A percentile compares a stretch with the other conserved stretches of the same genome.
phyloP scores from a whole-genome alignment of 2,113 vertebrate species.

The Lepus timidus region DNA sequence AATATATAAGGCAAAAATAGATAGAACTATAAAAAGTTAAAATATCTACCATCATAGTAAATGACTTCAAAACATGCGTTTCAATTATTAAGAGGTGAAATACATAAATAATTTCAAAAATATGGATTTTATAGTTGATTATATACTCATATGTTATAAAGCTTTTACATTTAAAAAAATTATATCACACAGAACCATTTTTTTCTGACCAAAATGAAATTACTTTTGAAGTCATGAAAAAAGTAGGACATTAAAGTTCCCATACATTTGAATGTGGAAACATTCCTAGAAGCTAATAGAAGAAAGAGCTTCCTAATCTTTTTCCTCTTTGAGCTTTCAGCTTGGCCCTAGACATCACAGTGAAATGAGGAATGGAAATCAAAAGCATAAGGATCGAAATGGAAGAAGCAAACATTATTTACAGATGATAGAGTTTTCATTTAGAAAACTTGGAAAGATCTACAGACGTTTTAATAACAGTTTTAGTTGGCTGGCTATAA shows the following conservation, averaged over 20 bases:
- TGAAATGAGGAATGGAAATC: conserved; percentile 8
- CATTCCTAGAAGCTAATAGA: not conserved
- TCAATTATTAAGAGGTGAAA: not conserved
- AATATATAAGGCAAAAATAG: not conserved
- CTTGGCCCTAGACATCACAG: not conserved
- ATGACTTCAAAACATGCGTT: not conserved
- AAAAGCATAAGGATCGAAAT: not conserved
- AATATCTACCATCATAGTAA: not conserved
- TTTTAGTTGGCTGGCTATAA: not conserved
- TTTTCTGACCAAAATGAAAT: conserved; percentile 40
- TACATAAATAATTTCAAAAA: conserved; percentile 43
- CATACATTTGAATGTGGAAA: not conserved
- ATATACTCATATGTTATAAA: not conserved
- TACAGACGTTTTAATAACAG: not conserved
- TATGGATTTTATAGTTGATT: not conserved
- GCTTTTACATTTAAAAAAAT: not conserved
- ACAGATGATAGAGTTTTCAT: not conserved
- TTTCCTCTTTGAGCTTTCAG: not conserved
- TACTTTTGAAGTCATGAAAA: conserved; percentile 14
- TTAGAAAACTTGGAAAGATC: conserved; percentile 34
- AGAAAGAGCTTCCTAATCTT: not conserved
- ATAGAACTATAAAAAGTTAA: not conserved
- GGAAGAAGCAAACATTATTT: not conserved
- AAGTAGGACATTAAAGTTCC: not conserved
- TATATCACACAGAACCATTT: not conserved